Evolutionary conservation across 1,140 invertebrate genomes (phyloP).

Genomic region (Wasmannia auropunctata): DNA sequence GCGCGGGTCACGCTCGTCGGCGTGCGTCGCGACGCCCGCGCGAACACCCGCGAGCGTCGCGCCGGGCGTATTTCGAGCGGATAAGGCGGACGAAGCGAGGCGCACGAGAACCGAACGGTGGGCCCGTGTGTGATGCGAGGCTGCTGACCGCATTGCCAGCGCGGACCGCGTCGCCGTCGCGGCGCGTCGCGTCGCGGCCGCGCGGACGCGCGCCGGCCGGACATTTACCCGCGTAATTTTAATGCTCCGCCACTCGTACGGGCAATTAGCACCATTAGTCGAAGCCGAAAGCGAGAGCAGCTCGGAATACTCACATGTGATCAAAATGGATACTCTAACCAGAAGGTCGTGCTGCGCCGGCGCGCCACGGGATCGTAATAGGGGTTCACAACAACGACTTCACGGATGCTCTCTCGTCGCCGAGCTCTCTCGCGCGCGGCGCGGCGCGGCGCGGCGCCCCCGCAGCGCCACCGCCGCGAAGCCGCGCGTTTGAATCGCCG

Average conservation of each 20-base stretch:
- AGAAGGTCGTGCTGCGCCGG: conserved; percentile 85
- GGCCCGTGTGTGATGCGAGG: conserved; percentile 70
- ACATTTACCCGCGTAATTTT: conserved; percentile 67
- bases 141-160: conserved; percentile 79
- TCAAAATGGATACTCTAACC: conserved; percentile 88
- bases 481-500: neutral
- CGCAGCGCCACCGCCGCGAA: neutral
- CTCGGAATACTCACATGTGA: conserved; percentile 87
- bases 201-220: conserved; percentile 70
- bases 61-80: conserved; percentile 44
- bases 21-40: neutral
- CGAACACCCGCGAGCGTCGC: neutral
- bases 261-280: conserved; percentile 80
- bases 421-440: neutral
- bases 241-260: conserved; percentile 68
- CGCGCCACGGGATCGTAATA: conserved; percentile 74
- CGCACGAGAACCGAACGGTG: conserved; percentile 72
- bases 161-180: conserved; percentile 70
- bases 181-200: conserved; percentile 8
- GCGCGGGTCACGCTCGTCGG: neutral
- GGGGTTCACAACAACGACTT: conserved; percentile 74
- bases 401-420: conserved; percentile 58
- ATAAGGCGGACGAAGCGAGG: neutral
- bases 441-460: too few species aligned
- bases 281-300: conserved; percentile 80